Conservation (phyloP, 2,113 vertebrate genomes). For the Mustela nigripes region DNA sequence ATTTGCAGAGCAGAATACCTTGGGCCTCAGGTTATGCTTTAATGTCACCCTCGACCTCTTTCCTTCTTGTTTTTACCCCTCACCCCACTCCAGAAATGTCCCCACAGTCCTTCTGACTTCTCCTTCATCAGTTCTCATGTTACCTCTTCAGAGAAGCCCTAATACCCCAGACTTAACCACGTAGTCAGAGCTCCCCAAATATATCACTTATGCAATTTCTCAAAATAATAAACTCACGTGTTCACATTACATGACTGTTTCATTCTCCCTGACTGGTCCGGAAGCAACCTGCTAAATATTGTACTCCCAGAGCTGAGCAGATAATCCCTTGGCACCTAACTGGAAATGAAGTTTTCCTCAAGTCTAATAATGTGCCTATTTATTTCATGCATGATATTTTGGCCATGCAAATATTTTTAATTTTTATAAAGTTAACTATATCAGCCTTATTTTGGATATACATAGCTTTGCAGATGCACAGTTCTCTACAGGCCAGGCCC, state of each 20-base stretch:
- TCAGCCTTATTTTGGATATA: background rate
- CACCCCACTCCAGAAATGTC: background rate
- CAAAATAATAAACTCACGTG: background rate
- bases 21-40: background rate
- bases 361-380: background rate
- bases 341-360: background rate
- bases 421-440: background rate
- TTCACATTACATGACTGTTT: background rate
- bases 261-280: background rate
- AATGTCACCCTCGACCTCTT: background rate
- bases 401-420: background rate
- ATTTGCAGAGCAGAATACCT: background rate
- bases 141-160: background rate
- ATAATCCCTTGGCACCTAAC: background rate
- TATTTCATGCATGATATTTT: background rate
- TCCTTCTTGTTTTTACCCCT: background rate
- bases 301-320: background rate
- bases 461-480: background rate
- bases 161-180: background rate
- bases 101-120: background rate
- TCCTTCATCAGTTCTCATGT: background rate
- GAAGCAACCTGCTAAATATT: background rate
- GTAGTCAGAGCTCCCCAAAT: background rate
- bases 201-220: background rate
- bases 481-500: background rate